These are phyloP conservation scores for Chaetops frenatus DNA, from an alignment of 2,113 vertebrate genomes.

Conservation along the genomic window DNA sequence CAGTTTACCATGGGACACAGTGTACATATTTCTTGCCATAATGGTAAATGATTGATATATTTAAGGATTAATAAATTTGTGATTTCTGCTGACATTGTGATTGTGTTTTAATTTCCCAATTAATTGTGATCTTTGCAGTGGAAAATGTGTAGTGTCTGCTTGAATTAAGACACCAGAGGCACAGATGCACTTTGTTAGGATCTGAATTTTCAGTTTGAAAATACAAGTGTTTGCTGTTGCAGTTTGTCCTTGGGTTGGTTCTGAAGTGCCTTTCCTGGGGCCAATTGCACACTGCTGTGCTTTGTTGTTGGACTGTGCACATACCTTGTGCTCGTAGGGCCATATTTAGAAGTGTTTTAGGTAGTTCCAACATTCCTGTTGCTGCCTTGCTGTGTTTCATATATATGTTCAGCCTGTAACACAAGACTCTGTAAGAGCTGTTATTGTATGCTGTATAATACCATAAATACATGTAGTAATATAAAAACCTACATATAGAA, in stretches of 20 bases:
- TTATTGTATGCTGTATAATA: neutral
- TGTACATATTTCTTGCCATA: slow-evolving; percentile 82
- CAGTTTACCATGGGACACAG: slow-evolving; percentile 77
- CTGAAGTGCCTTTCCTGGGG: neutral
- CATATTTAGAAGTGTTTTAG: neutral
- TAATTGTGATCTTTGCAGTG: neutral
- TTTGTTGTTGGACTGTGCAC: neutral
- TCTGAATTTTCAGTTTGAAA: neutral
- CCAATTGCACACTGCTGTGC: rapidly evolving
- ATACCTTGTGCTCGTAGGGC: neutral
- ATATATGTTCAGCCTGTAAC: neutral
- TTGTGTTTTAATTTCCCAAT: slow-evolving; percentile 40
- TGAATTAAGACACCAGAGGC: neutral
- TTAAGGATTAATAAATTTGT: slow-evolving; percentile 89
- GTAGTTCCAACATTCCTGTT: neutral
- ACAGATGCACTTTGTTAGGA: neutral
- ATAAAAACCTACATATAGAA: neutral
- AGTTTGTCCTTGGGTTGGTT: neutral
- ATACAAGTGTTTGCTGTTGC: neutral
- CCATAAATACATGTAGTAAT: neutral
- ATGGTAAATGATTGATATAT: slow-evolving; percentile 83
- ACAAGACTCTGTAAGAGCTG: neutral
- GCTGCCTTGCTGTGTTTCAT: neutral
- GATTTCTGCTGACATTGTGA: slow-evolving; percentile 79
- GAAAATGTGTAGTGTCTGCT: neutral